Evolutionary conservation across 2,888 invertebrate genomes (phyloP).

Genomic region (Melieria picta): DNA sequence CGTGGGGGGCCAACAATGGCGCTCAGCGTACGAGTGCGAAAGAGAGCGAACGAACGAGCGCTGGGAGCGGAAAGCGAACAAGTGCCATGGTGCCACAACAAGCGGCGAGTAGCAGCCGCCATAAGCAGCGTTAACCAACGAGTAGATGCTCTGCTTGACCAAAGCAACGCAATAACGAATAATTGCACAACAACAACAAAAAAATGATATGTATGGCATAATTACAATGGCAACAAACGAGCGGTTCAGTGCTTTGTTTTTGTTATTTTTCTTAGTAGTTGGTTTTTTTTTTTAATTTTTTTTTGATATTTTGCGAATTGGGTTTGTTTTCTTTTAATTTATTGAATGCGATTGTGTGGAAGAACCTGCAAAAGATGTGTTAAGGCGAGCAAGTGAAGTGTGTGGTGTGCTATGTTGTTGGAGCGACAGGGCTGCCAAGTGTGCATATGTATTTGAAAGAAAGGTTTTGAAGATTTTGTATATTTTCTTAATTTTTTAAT

Average conservation of each 20-base stretch:
- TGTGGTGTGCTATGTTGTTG: too few species aligned
- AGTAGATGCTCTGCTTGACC: background rate
- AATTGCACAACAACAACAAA: conserved; percentile 30
- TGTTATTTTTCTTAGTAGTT: too few species aligned
- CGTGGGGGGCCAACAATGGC: background rate
- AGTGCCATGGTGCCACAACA: too few species aligned
- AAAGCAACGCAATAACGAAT: conserved; percentile 36
- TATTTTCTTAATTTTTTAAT: background rate
- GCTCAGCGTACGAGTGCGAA: too few species aligned
- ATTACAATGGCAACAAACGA: too few species aligned
- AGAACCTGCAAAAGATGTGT: too few species aligned
- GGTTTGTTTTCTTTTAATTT: conserved; percentile 31
- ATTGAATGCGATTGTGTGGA: conserved; percentile 14
- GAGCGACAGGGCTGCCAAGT: conserved; percentile 40
- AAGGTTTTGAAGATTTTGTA: background rate
- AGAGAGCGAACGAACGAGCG: background rate
- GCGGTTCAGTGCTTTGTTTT: too few species aligned
- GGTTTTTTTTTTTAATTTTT: conserved; percentile 12
- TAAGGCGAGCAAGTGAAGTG: too few species aligned
- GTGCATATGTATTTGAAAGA: conserved; percentile 31
- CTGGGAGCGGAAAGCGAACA: background rate
- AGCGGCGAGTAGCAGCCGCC: too few species aligned
- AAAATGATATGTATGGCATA: conserved; percentile 27
- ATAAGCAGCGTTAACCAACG: too few species aligned
- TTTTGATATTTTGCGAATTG: background rate